These are phyloP conservation scores for Lytechinus variegatus DNA, from an alignment of 35 echinoderm and acorn worm species.

Conservation along the genomic window DNA sequence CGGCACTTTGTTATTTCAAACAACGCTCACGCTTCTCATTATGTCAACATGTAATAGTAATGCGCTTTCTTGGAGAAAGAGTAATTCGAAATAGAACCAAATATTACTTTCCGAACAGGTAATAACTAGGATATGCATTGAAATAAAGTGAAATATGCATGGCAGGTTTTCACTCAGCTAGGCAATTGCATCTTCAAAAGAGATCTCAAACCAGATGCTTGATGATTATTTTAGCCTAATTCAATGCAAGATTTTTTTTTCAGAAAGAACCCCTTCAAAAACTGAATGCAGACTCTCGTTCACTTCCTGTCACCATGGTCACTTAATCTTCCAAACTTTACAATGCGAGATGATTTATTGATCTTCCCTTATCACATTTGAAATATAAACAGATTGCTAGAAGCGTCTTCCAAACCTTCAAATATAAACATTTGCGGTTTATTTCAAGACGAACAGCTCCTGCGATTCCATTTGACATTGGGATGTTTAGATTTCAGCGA, in stretches of 20 bases:
- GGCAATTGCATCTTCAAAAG: no score
- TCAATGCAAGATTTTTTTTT: no score
- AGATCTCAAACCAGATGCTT: no score
- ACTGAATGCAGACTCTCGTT: no score
- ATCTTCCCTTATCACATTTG: not conserved
- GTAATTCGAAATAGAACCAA: no score
- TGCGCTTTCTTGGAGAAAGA: not conserved
- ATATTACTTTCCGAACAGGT: no score
- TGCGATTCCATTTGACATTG: not conserved
- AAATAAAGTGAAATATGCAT: no score
- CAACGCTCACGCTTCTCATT: conserved; percentile 17
- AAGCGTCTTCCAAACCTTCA: not conserved
- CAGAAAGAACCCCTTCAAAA: no score
- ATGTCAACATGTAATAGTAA: not conserved
- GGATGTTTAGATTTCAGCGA: not conserved
- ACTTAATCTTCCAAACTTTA: not conserved
- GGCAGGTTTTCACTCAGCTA: no score
- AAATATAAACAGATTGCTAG: not conserved
- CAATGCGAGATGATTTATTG: not conserved
- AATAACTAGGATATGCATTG: no score
- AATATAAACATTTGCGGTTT: not conserved
- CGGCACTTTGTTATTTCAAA: not conserved
- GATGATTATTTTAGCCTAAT: no score
- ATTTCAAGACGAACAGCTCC: not conserved
- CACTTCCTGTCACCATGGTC: no score